These are phyloP conservation scores for Tiliqua scincoides DNA, from an alignment of 2,113 vertebrate species.

Conservation along the genomic window DNA sequence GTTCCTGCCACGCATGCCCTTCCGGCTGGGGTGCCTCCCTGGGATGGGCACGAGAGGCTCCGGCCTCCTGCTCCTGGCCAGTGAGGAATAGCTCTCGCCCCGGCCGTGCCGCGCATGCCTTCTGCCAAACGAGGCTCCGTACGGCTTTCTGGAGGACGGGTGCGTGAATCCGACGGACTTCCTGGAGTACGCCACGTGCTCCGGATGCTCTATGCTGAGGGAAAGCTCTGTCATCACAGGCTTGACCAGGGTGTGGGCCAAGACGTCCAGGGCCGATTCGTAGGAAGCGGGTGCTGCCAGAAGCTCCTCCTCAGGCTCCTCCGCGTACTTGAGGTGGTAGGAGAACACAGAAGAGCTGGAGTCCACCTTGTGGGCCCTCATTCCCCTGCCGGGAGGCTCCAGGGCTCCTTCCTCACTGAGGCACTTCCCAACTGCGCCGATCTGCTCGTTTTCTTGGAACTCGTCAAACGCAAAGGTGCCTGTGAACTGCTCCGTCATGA, in stretches of 20 bases:
- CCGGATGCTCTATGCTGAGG: background rate
- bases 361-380: background rate
- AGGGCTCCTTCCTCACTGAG: background rate
- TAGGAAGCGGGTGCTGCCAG: background rate
- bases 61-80: background rate
- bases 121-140: background rate
- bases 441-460: background rate
- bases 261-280: background rate
- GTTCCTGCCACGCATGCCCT: background rate
- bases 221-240: conserved; percentile 22
- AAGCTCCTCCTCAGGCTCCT: conserved; percentile 5
- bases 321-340: background rate
- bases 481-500: background rate
- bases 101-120: background rate
- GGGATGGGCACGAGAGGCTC: background rate
- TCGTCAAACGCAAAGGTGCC: conserved; percentile 11
- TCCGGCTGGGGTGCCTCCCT: background rate
- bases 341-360: background rate
- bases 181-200: background rate
- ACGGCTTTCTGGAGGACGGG: background rate
- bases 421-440: background rate
- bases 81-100: background rate
- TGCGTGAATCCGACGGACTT: background rate
- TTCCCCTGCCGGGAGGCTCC: background rate
- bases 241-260: conserved; percentile 24